Evolutionary conservation across 2,888 invertebrate genomes (phyloP).

Genomic region (Calameuta filiformis): DNA sequence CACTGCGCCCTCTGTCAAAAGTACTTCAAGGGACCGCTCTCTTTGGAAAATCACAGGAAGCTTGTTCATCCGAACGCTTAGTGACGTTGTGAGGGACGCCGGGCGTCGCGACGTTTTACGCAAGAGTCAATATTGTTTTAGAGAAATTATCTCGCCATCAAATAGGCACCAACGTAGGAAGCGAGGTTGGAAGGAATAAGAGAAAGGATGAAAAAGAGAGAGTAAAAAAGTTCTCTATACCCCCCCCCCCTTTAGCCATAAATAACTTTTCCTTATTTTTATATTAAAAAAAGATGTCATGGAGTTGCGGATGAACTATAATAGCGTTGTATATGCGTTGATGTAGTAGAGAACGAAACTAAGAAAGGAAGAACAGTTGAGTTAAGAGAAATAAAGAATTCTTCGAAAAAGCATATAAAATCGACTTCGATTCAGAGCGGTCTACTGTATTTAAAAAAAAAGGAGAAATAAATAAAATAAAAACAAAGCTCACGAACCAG

Average conservation of each 20-base stretch:
- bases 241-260: background rate
- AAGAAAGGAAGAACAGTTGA: background rate
- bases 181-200: background rate
- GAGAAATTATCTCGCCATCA: background rate
- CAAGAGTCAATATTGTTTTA: background rate
- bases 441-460: background rate
- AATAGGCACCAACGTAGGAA: background rate
- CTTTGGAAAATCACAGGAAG: slow-evolving; percentile 49
- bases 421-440: background rate
- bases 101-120: background rate
- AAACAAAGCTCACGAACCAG: background rate
- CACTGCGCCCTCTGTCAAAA: slow-evolving; percentile 53
- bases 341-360: background rate
- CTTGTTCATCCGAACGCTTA: slow-evolving; percentile 26
- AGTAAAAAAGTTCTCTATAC: background rate
- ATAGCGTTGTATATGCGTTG: background rate
- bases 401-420: background rate
- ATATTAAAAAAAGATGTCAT: background rate
- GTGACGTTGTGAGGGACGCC: background rate
- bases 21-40: slow-evolving; percentile 53
- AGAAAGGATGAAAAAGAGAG: background rate
- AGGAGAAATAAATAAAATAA: background rate
- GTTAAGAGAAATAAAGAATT: background rate
- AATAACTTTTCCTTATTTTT: background rate
- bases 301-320: background rate